Evolutionary conservation across 2,797 vertebrate species (phyloP).

Genomic region (Uromys caudimaculatus): DNA sequence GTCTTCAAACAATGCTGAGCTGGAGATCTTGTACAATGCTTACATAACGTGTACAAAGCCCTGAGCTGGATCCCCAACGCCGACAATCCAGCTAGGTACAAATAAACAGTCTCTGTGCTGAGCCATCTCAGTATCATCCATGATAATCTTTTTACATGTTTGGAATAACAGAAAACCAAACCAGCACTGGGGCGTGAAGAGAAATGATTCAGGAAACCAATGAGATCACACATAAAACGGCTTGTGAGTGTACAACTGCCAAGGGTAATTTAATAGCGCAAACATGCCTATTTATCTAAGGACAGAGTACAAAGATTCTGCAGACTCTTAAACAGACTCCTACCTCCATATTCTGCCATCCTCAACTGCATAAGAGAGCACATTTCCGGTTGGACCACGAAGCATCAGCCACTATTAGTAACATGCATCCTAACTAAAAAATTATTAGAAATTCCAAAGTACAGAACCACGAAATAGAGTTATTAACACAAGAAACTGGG

Average conservation of each 20-base stretch:
- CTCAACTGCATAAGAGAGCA: not conserved
- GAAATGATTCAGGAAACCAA: not conserved
- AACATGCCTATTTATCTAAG: not conserved
- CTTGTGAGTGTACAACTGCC: not conserved
- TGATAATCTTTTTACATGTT: not conserved
- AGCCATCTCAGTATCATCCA: not conserved
- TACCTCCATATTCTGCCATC: not conserved
- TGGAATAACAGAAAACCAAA: not conserved
- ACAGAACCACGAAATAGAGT: constrained; percentile 4
- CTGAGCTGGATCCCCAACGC: not conserved
- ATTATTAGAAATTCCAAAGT: not conserved
- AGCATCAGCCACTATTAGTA: not conserved
- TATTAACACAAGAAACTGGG: not conserved
- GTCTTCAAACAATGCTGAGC: not conserved
- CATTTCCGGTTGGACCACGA: not conserved
- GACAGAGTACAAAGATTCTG: not conserved
- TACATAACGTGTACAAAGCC: not conserved
- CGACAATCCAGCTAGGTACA: not conserved
- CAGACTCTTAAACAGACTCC: not conserved
- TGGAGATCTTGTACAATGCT: not conserved
- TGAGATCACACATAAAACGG: not conserved
- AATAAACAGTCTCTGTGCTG: not conserved
- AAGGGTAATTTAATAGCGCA: not conserved
- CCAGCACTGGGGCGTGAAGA: not conserved
- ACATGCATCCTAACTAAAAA: not conserved